These are phyloP conservation scores for Ichneumon xanthorius DNA, from an alignment of 2,888 invertebrate species.

Conservation along the genomic window DNA sequence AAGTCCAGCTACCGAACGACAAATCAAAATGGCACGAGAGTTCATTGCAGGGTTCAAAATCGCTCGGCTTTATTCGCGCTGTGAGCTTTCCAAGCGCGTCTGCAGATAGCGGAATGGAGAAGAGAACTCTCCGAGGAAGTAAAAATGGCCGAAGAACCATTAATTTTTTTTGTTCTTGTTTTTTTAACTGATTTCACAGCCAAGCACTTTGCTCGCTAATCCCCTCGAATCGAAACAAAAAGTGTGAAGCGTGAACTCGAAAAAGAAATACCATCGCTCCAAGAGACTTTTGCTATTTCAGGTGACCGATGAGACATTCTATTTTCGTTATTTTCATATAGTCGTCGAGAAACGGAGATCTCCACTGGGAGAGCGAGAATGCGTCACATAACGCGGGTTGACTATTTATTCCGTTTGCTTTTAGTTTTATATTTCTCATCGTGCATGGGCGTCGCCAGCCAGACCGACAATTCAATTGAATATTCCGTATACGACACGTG, in stretches of 20 bases:
- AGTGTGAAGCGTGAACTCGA: background rate
- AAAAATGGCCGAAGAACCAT: background rate
- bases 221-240: background rate
- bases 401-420: slow-evolving; percentile 20
- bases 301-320: slow-evolving; percentile 22
- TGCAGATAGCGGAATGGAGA: background rate
- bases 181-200: background rate
- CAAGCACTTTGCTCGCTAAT: background rate
- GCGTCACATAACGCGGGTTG: background rate
- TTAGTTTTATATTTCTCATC: background rate
- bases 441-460: background rate
- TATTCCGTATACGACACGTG: slow-evolving; percentile 3
- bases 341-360: slow-evolving; percentile 14
- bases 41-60: slow-evolving; percentile 31
- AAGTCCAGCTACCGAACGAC: slow-evolving; percentile 26
- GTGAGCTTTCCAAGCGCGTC: too few relatives aligned
- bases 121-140: background rate
- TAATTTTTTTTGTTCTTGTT: background rate
- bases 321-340: slow-evolving; percentile 43
- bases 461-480: slow-evolving; percentile 16
- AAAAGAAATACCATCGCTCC: background rate
- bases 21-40: slow-evolving; percentile 53
- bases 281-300: slow-evolving; percentile 28
- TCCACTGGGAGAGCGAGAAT: background rate
- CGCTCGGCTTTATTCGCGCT: background rate